A percentile compares a stretch with the other conserved stretches of the same genome.
Evolutionary conservation across 2,113 vertebrate genomes (phyloP).

Genomic region (Odobenus rosmarus): DNA sequence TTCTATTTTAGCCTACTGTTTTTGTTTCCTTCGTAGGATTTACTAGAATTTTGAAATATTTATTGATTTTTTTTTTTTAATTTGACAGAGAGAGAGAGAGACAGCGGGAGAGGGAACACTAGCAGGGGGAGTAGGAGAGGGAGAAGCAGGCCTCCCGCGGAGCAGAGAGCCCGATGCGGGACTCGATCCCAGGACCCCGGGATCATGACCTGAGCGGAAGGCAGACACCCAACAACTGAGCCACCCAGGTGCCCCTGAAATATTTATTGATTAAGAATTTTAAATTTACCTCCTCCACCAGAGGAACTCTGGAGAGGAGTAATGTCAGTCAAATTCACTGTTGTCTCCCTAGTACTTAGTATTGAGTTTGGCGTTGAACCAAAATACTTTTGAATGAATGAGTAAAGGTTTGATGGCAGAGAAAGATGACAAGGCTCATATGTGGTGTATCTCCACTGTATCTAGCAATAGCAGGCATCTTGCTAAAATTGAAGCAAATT

Average conservation of each 20-base stretch:
- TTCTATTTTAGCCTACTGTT: not conserved
- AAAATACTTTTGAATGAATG: not conserved
- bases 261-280: not conserved
- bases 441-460: not conserved
- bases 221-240: no score
- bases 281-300: not conserved
- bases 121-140: no score
- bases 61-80: not conserved
- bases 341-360: not conserved
- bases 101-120: no score
- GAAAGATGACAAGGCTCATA: not conserved
- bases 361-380: not conserved
- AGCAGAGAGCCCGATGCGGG: no score
- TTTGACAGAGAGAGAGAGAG: no score
- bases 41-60: not conserved
- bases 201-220: no score
- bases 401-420: not conserved
- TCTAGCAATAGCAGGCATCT: not conserved
- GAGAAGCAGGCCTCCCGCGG: no score
- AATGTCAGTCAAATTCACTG: not conserved
- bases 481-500: constrained; percentile 1
- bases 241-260: not conserved
- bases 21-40: not conserved
- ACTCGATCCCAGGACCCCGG: no score
- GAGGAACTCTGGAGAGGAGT: not conserved